phyloP scores from a whole-genome alignment of 1,140 invertebrate genomes.

The Aethina tumida region DNA sequence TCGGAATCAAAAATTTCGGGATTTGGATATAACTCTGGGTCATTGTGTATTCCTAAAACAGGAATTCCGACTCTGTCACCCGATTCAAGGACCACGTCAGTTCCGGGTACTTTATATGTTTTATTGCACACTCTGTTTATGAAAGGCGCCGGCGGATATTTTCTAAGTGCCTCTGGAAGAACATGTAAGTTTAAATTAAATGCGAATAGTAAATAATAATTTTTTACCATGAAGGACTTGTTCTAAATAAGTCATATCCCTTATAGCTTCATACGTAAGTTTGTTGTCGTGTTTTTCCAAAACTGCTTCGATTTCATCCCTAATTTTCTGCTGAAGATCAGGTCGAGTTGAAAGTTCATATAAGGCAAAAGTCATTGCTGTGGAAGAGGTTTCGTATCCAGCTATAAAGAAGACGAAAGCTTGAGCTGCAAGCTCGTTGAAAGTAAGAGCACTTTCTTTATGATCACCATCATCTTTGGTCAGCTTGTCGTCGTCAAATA shows the following conservation, averaged over 20 bases:
- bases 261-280: constrained; percentile 35
- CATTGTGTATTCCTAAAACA: constrained; percentile 48
- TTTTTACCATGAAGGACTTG: constrained; percentile 33
- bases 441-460: constrained; percentile 23
- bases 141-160: constrained; percentile 48
- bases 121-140: constrained; percentile 45
- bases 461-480: no score
- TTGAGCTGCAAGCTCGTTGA: constrained; percentile 41
- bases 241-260: constrained; percentile 39
- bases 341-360: constrained; percentile 46
- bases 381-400: constrained; percentile 56
- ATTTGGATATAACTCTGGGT: constrained; percentile 45
- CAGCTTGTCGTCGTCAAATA: no score
- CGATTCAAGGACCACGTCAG: constrained; percentile 44
- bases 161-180: constrained; percentile 57
- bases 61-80: constrained; percentile 51
- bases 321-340: constrained; percentile 38
- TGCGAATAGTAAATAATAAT: no score
- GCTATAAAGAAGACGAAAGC: constrained; percentile 50
- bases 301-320: constrained; percentile 28
- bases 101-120: constrained; percentile 44
- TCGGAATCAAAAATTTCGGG: constrained; percentile 53
- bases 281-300: constrained; percentile 16
- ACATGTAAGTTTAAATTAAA: no score
- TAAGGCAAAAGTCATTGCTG: constrained; percentile 42